Evolutionary conservation across 2,888 invertebrate genomes (phyloP).

Genomic region (Prosopocoilus inquinatus): DNA sequence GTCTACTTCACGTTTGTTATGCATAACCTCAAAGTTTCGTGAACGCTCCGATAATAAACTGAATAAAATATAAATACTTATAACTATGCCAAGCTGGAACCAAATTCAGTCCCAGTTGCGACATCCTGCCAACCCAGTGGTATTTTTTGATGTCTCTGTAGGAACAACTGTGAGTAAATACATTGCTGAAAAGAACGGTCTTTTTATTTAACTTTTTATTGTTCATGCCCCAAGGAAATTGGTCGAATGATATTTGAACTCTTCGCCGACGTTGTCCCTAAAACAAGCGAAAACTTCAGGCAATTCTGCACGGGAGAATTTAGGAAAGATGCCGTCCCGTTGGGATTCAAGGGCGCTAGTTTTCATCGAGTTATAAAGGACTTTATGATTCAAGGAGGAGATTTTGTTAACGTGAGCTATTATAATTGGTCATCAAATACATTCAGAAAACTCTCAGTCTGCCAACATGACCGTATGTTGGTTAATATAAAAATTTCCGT

Average conservation of each 20-base stretch:
- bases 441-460: too few relatives aligned
- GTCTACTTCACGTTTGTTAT: background rate
- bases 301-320: slow-evolving; percentile 99
- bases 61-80: too few relatives aligned
- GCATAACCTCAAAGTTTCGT: background rate
- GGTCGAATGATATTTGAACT: slow-evolving; percentile 97
- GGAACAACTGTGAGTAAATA: slow-evolving; percentile 75
- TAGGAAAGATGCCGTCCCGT: slow-evolving; percentile 91
- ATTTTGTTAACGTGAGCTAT: slow-evolving; percentile 94
- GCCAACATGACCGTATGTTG: too few relatives aligned
- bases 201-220: background rate
- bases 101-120: slow-evolving; percentile 88
- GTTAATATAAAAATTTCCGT: too few relatives aligned
- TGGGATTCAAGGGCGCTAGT: slow-evolving; percentile 93
- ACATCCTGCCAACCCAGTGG: slow-evolving; percentile 95
- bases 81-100: slow-evolving; percentile 97
- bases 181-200: slow-evolving; percentile 51
- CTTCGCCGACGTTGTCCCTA: slow-evolving; percentile 94
- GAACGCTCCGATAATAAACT: background rate
- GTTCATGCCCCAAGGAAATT: slow-evolving; percentile 66
- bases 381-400: slow-evolving; percentile 99
- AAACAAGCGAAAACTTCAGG: slow-evolving; percentile 95
- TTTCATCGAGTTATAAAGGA: slow-evolving; percentile 99
- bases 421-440: background rate
- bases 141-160: slow-evolving; percentile 96